These are phyloP conservation scores for Virgularia gustaviana DNA, from an alignment of 92 coral and sea anemone species.

Conservation along the genomic window DNA sequence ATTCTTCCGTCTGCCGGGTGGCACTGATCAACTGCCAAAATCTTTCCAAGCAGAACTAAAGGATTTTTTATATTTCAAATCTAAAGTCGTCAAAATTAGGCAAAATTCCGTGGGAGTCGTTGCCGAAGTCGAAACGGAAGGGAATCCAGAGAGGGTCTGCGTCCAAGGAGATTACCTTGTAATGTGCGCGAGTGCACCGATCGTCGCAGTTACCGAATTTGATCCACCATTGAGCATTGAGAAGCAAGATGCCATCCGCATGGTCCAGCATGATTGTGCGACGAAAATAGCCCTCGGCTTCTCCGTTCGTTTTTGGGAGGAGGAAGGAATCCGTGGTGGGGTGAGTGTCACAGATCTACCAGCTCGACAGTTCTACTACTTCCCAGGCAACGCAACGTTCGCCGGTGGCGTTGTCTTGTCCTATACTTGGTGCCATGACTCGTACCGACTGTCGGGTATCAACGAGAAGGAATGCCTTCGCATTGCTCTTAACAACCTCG, in stretches of 20 bases:
- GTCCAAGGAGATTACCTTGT: not conserved
- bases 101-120: too few species aligned
- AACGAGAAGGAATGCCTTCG: conserved; percentile 7
- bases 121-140: too few species aligned
- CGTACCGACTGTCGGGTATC: not conserved
- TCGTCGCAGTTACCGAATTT: not conserved
- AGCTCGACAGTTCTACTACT: conserved; percentile 40
- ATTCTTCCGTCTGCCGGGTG: too few species aligned
- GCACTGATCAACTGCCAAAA: too few species aligned
- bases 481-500: conserved; percentile 6
- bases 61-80: too few species aligned
- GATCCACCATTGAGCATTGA: not conserved
- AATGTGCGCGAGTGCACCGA: conserved; percentile 2
- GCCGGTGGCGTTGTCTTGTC: conserved; percentile 1
- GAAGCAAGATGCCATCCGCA: not conserved
- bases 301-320: conserved; percentile 39
- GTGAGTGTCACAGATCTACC: conserved; percentile 47
- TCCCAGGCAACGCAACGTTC: not conserved
- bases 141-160: too few species aligned
- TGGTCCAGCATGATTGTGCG: not conserved
- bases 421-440: conserved; percentile 2
- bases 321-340: conserved; percentile 44
- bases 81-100: too few species aligned
- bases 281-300: conserved; percentile 7
- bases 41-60: too few species aligned